Percentiles rank a stretch among this genome's conserved stretches.
These are phyloP conservation scores for Rhinichthys klamathensis DNA, from an alignment of 2,113 vertebrate species.

Conservation along the genomic window DNA sequence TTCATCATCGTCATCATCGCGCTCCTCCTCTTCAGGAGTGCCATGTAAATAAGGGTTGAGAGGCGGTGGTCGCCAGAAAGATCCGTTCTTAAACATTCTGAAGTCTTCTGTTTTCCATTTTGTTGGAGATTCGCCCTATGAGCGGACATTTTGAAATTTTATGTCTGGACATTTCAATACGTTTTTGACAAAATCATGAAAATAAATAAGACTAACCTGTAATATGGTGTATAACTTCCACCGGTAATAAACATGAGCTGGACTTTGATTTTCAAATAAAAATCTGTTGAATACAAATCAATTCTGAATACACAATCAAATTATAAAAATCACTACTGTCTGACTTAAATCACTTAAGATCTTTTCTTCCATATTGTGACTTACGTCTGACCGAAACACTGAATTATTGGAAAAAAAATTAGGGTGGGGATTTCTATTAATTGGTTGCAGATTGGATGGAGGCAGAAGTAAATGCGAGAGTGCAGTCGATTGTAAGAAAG, in stretches of 20 bases:
- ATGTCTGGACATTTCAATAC: not conserved
- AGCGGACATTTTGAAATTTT: not conserved
- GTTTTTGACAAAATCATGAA: not conserved
- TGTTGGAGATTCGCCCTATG: slow-evolving; percentile 92
- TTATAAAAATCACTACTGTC: no score
- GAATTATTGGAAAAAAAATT: not conserved
- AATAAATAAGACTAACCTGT: slow-evolving; percentile 78
- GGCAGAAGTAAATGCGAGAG: no score
- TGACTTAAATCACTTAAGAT: no score
- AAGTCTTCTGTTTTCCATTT: slow-evolving; percentile 98
- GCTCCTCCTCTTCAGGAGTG: slow-evolving; percentile 91
- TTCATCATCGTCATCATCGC: slow-evolving; percentile 90
- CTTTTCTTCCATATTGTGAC: no score
- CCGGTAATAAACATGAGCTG: slow-evolving; percentile 97
- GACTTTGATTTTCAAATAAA: slow-evolving; percentile 99
- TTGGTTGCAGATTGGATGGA: not conserved
- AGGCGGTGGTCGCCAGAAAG: slow-evolving; percentile 94
- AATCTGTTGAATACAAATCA: slow-evolving; percentile 78
- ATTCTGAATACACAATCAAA: not conserved
- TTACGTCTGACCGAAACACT: no score
- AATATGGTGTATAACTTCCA: slow-evolving; percentile 99
- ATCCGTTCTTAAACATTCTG: slow-evolving; percentile 98
- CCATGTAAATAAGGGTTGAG: slow-evolving; percentile 96
- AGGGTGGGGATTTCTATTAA: not conserved
- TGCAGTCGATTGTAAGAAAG: not conserved